phyloP scores from a whole-genome alignment of 2,113 vertebrate species.

The Oreochromis spilurus region DNA sequence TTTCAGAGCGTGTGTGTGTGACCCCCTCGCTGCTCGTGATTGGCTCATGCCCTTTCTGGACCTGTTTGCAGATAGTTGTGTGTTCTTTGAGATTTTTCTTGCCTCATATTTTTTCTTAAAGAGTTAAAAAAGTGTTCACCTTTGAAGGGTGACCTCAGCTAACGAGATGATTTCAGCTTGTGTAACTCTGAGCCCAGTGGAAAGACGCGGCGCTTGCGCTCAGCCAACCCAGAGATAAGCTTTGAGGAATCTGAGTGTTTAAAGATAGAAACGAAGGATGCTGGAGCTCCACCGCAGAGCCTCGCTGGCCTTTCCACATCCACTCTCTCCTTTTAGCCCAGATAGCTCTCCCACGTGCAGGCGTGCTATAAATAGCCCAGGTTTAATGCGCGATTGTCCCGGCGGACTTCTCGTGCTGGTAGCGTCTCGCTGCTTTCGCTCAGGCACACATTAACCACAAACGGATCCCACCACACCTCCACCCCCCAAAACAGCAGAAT shows the following conservation, averaged over 20 bases:
- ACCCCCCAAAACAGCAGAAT: background rate
- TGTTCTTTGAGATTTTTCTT: background rate
- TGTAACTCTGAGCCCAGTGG: background rate
- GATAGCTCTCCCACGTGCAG: conserved; percentile 37
- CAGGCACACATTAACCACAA: conserved; percentile 39
- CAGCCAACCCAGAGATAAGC: background rate
- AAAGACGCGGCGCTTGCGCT: background rate
- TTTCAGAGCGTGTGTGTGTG: background rate
- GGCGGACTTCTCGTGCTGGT: conserved; percentile 10
- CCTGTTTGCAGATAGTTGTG: background rate
- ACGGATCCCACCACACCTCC: conserved; percentile 3
- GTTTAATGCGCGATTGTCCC: conserved; percentile 44
- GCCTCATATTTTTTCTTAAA: background rate
- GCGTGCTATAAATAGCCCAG: conserved; percentile 42
- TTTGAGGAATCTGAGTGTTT: background rate
- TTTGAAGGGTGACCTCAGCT: background rate
- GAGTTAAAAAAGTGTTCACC: background rate
- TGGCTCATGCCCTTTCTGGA: background rate
- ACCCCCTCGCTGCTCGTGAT: background rate
- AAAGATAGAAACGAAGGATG: conserved; percentile 22
- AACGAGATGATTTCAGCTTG: background rate
- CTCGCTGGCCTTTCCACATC: conserved; percentile 18
- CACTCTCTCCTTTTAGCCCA: conserved; percentile 22
- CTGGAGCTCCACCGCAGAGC: background rate
- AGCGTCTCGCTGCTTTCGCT: conserved; percentile 13